A percentile compares a stretch with the other conserved stretches of the same genome.
Conservation (phyloP, 2,797 vertebrate species). For the Amniataba percoides region DNA sequence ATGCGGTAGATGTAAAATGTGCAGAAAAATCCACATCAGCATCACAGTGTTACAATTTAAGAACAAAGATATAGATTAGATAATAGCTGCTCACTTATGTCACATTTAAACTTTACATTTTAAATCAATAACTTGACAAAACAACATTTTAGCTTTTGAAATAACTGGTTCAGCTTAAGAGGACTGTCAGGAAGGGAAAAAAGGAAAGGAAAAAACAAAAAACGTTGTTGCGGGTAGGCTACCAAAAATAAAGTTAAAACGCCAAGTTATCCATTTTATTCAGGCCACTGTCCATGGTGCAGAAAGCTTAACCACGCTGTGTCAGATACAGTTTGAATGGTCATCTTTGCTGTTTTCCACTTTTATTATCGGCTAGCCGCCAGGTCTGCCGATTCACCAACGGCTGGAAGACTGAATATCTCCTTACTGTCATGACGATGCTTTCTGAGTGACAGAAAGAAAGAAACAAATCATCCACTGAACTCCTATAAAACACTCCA, state of each 20-base stretch:
- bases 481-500: not conserved
- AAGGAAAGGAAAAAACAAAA: not conserved
- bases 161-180: not conserved
- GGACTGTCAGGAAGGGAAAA: not conserved
- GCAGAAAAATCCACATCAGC: too few species aligned
- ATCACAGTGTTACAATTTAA: too few species aligned
- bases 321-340: not conserved
- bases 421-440: slow-evolving; percentile 90
- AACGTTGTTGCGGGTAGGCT: not conserved
- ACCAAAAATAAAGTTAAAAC: not conserved
- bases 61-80: too few species aligned
- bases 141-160: not conserved
- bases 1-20: too few species aligned
- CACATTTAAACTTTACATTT: not conserved
- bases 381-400: slow-evolving; percentile 32
- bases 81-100: not conserved
- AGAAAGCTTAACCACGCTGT: not conserved
- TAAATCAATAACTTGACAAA: not conserved
- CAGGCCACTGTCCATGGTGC: not conserved
- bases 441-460: slow-evolving; percentile 72
- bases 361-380: slow-evolving; percentile 29
- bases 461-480: not conserved
- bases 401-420: slow-evolving; percentile 81
- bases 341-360: slow-evolving; percentile 36
- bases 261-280: not conserved